These are phyloP conservation scores for Melanotaenia pygmaea DNA, from an alignment of 2,797 vertebrate genomes.

Conservation along the genomic window DNA sequence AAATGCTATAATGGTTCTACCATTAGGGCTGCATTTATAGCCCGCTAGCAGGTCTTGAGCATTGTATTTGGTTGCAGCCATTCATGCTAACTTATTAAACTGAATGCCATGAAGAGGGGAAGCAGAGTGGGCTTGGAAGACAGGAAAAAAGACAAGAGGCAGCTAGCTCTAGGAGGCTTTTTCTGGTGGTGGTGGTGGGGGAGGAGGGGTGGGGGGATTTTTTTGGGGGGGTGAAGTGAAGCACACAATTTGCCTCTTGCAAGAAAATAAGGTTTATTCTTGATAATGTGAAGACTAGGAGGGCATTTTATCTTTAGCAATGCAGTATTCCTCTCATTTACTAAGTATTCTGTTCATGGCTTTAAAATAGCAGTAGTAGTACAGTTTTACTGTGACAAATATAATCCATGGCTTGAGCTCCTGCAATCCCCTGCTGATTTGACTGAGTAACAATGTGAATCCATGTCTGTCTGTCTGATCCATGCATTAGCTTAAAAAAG, in stretches of 20 bases:
- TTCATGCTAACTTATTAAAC: conserved; percentile 73
- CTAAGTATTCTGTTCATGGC: conserved; percentile 44
- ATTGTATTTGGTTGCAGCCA: conserved; percentile 75
- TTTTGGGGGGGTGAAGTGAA: conserved; percentile 46
- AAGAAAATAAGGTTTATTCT: conserved; percentile 44
- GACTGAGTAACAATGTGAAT: conserved; percentile 60
- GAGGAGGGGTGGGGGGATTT: conserved; percentile 14
- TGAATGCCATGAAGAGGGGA: conserved; percentile 56
- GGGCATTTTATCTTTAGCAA: conserved; percentile 49
- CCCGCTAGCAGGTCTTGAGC: conserved; percentile 69
- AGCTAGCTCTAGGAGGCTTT: conserved; percentile 13
- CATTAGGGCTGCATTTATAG: conserved; percentile 80
- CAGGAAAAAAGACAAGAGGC: conserved; percentile 29
- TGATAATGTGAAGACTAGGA: conserved; percentile 52
- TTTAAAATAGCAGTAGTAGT: conserved; percentile 64
- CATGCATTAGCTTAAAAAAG: conserved; percentile 26
- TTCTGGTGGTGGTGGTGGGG: neutral
- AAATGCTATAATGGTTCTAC: conserved; percentile 75
- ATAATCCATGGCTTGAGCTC: conserved; percentile 66
- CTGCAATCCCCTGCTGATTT: conserved; percentile 61
- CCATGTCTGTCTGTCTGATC: conserved; percentile 58
- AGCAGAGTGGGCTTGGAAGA: conserved; percentile 25
- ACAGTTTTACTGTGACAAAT: conserved; percentile 70
- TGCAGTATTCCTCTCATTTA: conserved; percentile 37
- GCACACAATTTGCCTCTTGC: conserved; percentile 48